Conservation (phyloP, 2,888 invertebrate species). For the Falcaria lacertinaria region DNA sequence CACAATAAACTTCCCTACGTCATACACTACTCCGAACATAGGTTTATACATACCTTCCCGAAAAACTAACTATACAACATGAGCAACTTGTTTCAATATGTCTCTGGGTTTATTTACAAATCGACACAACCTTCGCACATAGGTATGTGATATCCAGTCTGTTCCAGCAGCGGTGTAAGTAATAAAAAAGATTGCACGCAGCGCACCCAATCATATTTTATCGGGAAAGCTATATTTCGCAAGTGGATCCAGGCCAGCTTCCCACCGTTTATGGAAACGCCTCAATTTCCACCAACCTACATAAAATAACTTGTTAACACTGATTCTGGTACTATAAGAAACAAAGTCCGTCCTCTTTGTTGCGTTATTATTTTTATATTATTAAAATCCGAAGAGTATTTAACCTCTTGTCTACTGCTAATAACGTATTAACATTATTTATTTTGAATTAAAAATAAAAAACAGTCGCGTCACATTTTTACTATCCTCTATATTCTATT, state of each 20-base stretch:
- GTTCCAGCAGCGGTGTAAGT: conserved; percentile 18
- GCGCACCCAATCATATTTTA: conserved; percentile 72
- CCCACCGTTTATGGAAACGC: conserved; percentile 42
- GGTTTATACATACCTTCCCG: not conserved
- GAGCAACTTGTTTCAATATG: not conserved
- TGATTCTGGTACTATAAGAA: too few relatives aligned
- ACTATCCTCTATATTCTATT: too few relatives aligned
- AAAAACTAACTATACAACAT: not conserved
- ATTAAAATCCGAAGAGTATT: too few relatives aligned
- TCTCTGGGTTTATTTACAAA: not conserved
- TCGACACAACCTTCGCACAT: not conserved
- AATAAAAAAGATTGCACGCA: conserved; percentile 66
- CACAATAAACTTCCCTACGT: too few relatives aligned
- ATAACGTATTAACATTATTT: too few relatives aligned
- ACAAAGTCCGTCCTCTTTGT: too few relatives aligned
- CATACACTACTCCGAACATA: too few relatives aligned
- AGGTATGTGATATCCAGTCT: not conserved
- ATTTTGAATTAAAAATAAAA: too few relatives aligned
- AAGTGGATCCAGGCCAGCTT: conserved; percentile 36
- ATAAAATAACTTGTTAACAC: conserved; percentile 57
- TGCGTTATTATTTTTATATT: too few relatives aligned
- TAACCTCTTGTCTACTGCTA: too few relatives aligned
- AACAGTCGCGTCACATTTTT: too few relatives aligned
- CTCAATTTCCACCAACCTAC: conserved; percentile 51
- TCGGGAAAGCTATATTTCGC: conserved; percentile 57